Base-by-base conservation (phyloP, 2,888 invertebrate genomes). In the Xanthorhoe spadicearia region DNA sequence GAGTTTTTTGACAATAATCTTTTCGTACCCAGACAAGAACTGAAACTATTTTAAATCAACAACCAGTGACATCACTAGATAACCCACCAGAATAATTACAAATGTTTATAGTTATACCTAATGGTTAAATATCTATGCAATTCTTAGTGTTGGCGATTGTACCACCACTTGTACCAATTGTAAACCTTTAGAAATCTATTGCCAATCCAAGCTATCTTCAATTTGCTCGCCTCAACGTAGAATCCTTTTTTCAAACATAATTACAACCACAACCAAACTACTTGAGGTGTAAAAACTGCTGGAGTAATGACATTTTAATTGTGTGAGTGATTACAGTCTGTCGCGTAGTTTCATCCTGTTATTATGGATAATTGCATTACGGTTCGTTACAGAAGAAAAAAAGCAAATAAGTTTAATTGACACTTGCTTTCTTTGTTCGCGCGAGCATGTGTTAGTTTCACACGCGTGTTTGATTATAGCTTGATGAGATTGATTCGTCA, bases 331-430 rank as follows among this genome's bases (percentile, higher is more conserved):
- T 91, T 90, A 87, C 85, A 73, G 78, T 80, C 83, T 89, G 91
- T 90, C 90, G 85, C 87, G 84, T 85, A 83, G 80, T 86, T 86
- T 88, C 92, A 90, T 93, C 92, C 92, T 92, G 92, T 90, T 88
- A 92, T 92, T 93, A 92, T 88, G 83, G 79, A 87, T 93, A 93
- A 93, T 93, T 92, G 91, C 89, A 93, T 92, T 92, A 93, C 88
- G 90, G 86, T 92, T 92, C 90, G 92, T 92, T 91, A 93, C 91
- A 82, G 86, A 79, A 64, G 66, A 69, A 87, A 91, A 89, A 90
- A 89, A 85, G 86, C 85, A 87, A 89, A 88, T 84, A 84, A 81
- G 83, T 90, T 89, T 92, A 91, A 92, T 92, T 91, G 92, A 90
- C 89, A 86, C 84, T 83, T 63, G 67, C 88, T 89, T 89, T 91